A percentile compares a stretch with the other conserved stretches of the same genome.
Conservation (phyloP, 64 coral and sea anemone genomes). For the Pachyseris speciosa region DNA sequence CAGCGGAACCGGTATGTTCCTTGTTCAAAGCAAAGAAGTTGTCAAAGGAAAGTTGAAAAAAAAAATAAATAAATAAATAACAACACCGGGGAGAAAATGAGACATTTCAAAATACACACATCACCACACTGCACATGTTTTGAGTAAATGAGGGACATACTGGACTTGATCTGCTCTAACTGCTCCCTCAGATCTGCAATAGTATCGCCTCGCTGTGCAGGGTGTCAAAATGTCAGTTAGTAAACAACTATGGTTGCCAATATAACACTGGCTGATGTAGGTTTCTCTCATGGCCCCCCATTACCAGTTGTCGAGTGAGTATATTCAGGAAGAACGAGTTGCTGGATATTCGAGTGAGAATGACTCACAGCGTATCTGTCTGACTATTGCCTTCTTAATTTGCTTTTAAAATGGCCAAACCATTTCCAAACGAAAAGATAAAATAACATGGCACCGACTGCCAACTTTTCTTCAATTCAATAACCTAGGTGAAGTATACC, state of each 20-base stretch:
- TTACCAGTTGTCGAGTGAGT: too few species aligned
- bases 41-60: neutral
- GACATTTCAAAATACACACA: neutral
- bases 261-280: neutral
- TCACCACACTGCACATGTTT: neutral
- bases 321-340: too few species aligned
- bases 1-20: too few species aligned
- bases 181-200: conserved; percentile 63
- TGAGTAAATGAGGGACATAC: conserved; percentile 22
- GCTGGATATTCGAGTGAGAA: too few species aligned
- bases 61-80: neutral
- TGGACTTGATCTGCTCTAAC: conserved; percentile 64
- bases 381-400: too few species aligned
- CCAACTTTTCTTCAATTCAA: too few species aligned
- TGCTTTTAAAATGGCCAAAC: too few species aligned
- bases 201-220: conserved; percentile 62
- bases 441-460: too few species aligned
- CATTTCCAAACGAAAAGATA: too few species aligned
- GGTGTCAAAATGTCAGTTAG: conserved; percentile 35
- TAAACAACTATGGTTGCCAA: neutral
- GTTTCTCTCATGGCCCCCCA: too few species aligned
- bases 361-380: too few species aligned
- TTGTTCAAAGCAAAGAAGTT: neutral
- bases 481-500: too few species aligned
- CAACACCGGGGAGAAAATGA: neutral